Conservation (phyloP, 2,113 vertebrate genomes). For the Motacilla alba region DNA sequence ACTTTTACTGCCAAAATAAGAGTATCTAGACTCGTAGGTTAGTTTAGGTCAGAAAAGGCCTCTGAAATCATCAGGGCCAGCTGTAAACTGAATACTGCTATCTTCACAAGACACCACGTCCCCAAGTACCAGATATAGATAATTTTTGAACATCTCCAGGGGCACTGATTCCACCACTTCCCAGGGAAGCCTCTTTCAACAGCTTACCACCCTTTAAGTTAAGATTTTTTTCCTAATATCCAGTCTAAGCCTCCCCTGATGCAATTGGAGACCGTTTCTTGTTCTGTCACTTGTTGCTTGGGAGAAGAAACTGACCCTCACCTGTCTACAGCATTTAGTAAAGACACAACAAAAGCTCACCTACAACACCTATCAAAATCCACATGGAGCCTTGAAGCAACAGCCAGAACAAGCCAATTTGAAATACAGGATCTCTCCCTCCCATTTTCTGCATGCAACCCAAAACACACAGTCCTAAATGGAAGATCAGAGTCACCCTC, state of each 20-base stretch:
- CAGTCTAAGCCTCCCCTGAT: background rate
- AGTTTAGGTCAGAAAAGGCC: background rate
- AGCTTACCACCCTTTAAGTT: background rate
- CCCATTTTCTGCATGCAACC: background rate
- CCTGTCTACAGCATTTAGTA: background rate
- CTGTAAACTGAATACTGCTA: background rate
- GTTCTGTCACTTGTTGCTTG: background rate
- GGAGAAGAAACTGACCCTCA: background rate
- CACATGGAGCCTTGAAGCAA: background rate
- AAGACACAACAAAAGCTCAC: background rate
- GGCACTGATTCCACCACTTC: background rate
- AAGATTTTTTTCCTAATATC: background rate
- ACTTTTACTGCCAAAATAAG: background rate
- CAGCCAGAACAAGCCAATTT: background rate
- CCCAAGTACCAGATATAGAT: background rate
- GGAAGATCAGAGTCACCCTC: background rate
- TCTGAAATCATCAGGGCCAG: background rate
- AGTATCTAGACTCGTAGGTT: accelerated
- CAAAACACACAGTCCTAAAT: background rate
- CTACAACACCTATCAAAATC: background rate
- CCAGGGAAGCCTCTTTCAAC: background rate
- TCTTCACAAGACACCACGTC: background rate
- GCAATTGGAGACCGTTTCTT: background rate
- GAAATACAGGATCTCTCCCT: background rate
- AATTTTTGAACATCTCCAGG: background rate